Conservation (phyloP, 2,113 vertebrate genomes). For the Gallinago paraguaiae region DNA sequence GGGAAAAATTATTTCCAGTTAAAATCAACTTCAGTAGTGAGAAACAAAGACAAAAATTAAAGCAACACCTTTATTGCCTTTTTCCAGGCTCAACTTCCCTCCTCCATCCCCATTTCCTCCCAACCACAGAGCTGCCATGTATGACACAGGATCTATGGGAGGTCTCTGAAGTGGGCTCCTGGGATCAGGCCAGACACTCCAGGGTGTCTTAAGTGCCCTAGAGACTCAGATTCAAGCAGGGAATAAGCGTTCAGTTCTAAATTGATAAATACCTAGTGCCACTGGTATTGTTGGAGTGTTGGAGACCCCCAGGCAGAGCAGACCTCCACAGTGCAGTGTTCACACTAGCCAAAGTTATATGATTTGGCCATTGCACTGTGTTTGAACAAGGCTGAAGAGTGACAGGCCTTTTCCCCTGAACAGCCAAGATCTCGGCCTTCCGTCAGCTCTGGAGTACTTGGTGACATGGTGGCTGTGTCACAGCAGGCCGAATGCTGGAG, state of each 20-base stretch:
- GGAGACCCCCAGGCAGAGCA: background rate
- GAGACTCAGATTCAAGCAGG: background rate
- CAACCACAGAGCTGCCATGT: accelerated
- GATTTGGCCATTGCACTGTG: background rate
- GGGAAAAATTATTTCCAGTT: background rate
- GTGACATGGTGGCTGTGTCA: too few relatives aligned
- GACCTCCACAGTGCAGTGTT: accelerated
- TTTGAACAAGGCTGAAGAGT: background rate
- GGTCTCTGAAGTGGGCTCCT: background rate
- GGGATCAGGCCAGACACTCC: background rate
- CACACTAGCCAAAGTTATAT: background rate
- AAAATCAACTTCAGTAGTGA: background rate
- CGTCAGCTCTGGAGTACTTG: background rate
- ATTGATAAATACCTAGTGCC: background rate
- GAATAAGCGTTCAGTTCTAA: background rate
- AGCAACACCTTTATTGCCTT: background rate
- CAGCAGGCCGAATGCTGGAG: background rate
- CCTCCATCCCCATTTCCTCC: background rate
- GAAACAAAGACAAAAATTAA: background rate
- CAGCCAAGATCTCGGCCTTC: background rate
- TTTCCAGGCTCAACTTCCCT: background rate
- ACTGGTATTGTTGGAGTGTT: too few relatives aligned
- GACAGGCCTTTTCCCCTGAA: accelerated
- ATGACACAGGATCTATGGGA: background rate
- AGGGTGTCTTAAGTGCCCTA: background rate